A percentile compares a stretch with the other conserved stretches of the same genome.
Evolutionary conservation across 2,797 vertebrate species (phyloP).

Genomic region (Megalops cyprinoides): DNA sequence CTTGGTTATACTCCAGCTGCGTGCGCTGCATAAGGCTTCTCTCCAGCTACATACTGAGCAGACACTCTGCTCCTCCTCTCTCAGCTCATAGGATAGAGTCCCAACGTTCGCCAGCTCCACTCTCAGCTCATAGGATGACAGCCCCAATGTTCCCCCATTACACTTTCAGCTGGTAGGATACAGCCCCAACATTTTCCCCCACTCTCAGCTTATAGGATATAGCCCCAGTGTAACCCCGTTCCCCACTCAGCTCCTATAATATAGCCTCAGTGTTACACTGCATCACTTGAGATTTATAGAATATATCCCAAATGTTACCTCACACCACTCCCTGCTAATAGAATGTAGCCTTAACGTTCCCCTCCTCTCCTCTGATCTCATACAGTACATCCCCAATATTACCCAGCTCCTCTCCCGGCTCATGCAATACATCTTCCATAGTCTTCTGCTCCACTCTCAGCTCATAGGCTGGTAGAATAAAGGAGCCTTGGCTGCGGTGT

Average conservation of each 20-base stretch:
- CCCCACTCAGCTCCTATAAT: not conserved
- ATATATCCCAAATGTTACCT: not conserved
- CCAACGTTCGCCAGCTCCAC: not conserved
- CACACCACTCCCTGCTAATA: slow-evolving; percentile 10
- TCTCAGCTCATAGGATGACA: not conserved
- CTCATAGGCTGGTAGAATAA: not conserved
- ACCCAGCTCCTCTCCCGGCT: too few relatives aligned
- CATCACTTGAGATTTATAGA: too few relatives aligned
- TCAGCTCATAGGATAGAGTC: slow-evolving; percentile 24
- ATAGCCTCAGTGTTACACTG: too few relatives aligned
- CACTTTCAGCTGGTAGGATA: not conserved
- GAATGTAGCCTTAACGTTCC: slow-evolving; percentile 18
- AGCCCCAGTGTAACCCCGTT: not conserved
- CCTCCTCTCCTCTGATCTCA: not conserved
- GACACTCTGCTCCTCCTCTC: slow-evolving; percentile 18
- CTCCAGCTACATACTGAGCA: slow-evolving; percentile 52
- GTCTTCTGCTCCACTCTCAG: not conserved
- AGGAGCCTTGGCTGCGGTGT: slow-evolving; percentile 26
- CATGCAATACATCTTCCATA: not conserved
- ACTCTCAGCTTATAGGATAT: slow-evolving; percentile 12
- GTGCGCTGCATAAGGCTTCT: slow-evolving; percentile 45
- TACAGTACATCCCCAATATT: too few relatives aligned
- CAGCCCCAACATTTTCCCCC: not conserved
- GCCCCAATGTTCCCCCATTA: not conserved
- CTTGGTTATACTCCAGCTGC: slow-evolving; percentile 34